phyloP scores from a whole-genome alignment of 2,888 invertebrate genomes.

The Poecilobothrus nobilitatus region DNA sequence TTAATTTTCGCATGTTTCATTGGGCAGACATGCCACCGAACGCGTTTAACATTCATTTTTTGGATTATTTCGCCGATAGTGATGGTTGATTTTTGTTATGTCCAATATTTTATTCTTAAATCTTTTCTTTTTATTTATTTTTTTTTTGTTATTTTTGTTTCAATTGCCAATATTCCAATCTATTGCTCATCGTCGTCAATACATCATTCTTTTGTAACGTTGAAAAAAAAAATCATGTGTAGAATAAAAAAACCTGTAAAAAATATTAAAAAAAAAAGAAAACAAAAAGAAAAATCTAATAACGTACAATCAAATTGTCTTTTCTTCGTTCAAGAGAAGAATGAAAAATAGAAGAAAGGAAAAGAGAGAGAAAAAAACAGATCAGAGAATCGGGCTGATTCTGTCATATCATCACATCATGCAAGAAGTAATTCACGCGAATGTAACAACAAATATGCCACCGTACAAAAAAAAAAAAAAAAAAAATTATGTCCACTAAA shows the following conservation, averaged over 20 bases:
- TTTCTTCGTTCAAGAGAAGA: neutral
- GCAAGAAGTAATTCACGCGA: slow-evolving; percentile 21
- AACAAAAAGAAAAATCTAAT: no score
- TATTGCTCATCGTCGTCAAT: slow-evolving; percentile 5
- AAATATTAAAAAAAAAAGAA: no score
- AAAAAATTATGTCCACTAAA: neutral
- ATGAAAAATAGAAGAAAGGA: neutral
- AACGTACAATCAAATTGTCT: neutral
- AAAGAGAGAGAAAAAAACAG: neutral
- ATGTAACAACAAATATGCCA: slow-evolving; percentile 12
- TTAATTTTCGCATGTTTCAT: slow-evolving; percentile 15
- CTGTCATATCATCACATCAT: slow-evolving; percentile 15
- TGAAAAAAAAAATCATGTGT: neutral
- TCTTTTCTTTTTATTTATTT: neutral
- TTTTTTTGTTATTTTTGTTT: neutral
- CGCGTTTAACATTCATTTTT: slow-evolving; percentile 8
- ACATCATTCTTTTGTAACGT: neutral
- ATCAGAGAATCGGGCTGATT: neutral
- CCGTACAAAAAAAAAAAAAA: neutral
- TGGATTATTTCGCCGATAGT: slow-evolving; percentile 6
- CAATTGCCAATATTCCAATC: neutral
- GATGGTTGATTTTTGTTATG: neutral
- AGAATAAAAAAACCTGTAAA: neutral
- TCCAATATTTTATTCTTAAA: neutral
- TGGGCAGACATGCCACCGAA: slow-evolving; percentile 18